Evolutionary conservation across 2,888 invertebrate species (phyloP).

Genomic region (Zaprionus obscuricornis): DNA sequence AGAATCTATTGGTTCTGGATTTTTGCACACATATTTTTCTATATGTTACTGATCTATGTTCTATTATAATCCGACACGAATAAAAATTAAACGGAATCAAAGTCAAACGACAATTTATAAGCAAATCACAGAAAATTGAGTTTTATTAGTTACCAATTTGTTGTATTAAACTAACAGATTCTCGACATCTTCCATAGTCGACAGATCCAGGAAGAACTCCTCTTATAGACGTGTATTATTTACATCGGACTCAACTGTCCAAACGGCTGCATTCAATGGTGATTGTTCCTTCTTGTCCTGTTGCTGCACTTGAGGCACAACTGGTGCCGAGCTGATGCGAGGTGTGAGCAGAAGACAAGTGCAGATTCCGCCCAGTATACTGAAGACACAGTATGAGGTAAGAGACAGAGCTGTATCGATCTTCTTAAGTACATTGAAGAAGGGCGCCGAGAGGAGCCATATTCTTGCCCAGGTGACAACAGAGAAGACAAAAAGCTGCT

Average conservation of each 20-base stretch:
- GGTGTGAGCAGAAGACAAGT: slow-evolving; percentile 78
- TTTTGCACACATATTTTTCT: slow-evolving; percentile 51
- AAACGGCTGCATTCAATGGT: slow-evolving; percentile 63
- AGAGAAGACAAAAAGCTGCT: slow-evolving; percentile 81
- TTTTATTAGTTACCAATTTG: slow-evolving; percentile 42
- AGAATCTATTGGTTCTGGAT: slow-evolving; percentile 78
- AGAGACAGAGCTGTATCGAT: slow-evolving; percentile 81
- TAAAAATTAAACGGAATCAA: neutral
- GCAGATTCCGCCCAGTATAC: slow-evolving; percentile 81
- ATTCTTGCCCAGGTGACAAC: slow-evolving; percentile 82
- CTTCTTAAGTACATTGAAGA: slow-evolving; percentile 81
- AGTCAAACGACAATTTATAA: slow-evolving; percentile 18
- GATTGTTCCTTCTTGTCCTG: slow-evolving; percentile 62
- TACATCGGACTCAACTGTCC: slow-evolving; percentile 72
- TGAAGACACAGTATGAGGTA: slow-evolving; percentile 78
- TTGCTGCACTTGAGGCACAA: slow-evolving; percentile 23
- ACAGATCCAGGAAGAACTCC: too few species aligned
- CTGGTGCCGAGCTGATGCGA: slow-evolving; percentile 35
- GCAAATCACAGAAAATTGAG: slow-evolving; percentile 63
- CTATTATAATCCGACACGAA: slow-evolving; percentile 34
- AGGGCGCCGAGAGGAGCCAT: slow-evolving; percentile 82
- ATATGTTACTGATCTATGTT: slow-evolving; percentile 47
- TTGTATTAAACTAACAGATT: too few species aligned
- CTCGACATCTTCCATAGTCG: too few species aligned
- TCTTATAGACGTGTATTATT: slow-evolving; percentile 68